Conservation (phyloP, 2,113 vertebrate species). For the Actinemys pallida region DNA sequence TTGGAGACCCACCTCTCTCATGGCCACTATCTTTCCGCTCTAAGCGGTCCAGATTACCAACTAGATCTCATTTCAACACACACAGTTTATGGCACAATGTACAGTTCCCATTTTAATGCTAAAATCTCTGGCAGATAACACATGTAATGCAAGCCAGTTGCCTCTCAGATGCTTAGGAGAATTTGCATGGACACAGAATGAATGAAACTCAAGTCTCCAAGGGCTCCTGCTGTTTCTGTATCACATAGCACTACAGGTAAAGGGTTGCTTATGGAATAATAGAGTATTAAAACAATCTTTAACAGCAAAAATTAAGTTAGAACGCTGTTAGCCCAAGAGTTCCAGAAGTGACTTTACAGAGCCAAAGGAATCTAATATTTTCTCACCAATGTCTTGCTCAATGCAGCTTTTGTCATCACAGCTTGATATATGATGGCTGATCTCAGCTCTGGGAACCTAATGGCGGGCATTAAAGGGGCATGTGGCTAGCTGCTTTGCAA, state of each 20-base stretch:
- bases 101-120: neutral
- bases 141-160: neutral
- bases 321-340: neutral
- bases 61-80: neutral
- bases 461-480: conserved; percentile 82
- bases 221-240: neutral
- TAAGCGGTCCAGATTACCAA: neutral
- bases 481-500: conserved; percentile 75
- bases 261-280: neutral
- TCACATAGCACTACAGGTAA: neutral
- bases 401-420: conserved; percentile 78
- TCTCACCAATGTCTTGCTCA: conserved; percentile 79
- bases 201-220: neutral
- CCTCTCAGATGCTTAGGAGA: conserved; percentile 29
- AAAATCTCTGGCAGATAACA: neutral
- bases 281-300: conserved; percentile 11
- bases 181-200: neutral
- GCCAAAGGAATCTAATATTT: neutral
- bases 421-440: conserved; percentile 76
- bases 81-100: conserved; percentile 16
- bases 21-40: too few species aligned
- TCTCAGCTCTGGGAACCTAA: conserved; percentile 73
- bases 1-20: too few species aligned
- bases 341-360: neutral
- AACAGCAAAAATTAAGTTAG: conserved; percentile 1